phyloP scores from a whole-genome alignment of 1,140 invertebrate genomes.

The Zaprionus camerounensis region DNA sequence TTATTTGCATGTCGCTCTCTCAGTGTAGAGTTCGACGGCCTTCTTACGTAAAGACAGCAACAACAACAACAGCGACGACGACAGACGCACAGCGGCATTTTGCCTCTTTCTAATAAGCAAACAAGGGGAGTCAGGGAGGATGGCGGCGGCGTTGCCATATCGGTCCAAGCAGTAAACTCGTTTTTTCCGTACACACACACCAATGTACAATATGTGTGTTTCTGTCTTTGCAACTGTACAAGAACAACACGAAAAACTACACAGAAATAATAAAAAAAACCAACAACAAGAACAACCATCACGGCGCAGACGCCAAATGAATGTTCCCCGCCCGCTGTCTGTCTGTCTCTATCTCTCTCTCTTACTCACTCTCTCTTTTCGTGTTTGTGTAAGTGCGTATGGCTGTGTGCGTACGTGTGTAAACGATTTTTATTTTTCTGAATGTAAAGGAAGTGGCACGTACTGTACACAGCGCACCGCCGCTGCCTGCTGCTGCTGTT shows the following conservation, averaged over 20 bases:
- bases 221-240: slow-evolving; percentile 80
- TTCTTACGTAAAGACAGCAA: slow-evolving; percentile 78
- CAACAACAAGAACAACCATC: slow-evolving; percentile 35
- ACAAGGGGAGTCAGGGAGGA: slow-evolving; percentile 27
- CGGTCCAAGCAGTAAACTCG: slow-evolving; percentile 62
- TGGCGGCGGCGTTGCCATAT: slow-evolving; percentile 67
- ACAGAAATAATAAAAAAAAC: slow-evolving; percentile 24
- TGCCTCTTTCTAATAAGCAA: slow-evolving; percentile 75
- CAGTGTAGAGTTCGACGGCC: slow-evolving; percentile 76
- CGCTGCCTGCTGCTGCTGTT: slow-evolving; percentile 37
- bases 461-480: slow-evolving; percentile 74
- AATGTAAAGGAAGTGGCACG: slow-evolving; percentile 83
- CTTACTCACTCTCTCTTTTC: slow-evolving; percentile 39
- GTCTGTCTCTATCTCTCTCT: slow-evolving; percentile 13
- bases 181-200: slow-evolving; percentile 53
- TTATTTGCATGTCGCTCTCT: slow-evolving; percentile 64
- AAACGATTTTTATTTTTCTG: slow-evolving; percentile 80
- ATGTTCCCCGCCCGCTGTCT: slow-evolving; percentile 53
- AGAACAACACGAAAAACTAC: slow-evolving; percentile 66
- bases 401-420: slow-evolving; percentile 36
- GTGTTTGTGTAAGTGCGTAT: slow-evolving; percentile 11
- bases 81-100: slow-evolving; percentile 65
- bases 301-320: slow-evolving; percentile 74
- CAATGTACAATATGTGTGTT: slow-evolving; percentile 20
- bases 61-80: slow-evolving; percentile 37